Conservation (phyloP, 2,797 vertebrate genomes). For the Chaetophractus vellerosus region DNA sequence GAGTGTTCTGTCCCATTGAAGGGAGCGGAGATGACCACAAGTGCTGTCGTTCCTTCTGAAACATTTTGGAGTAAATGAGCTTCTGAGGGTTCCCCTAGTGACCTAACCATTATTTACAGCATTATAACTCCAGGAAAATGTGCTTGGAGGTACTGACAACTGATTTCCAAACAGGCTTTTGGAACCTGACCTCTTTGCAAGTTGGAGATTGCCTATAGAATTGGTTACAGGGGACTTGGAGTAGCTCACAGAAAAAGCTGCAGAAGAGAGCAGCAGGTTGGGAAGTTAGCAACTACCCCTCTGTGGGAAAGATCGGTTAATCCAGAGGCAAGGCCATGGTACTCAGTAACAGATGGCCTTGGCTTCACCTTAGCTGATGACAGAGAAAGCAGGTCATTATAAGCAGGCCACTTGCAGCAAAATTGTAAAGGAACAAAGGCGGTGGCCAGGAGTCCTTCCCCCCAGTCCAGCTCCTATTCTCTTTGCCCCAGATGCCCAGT, state of each 20-base stretch:
- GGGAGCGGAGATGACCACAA: neutral
- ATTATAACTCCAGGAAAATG: slow-evolving; percentile 13
- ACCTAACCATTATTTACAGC: neutral
- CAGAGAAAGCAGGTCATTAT: neutral
- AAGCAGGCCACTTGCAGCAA: neutral
- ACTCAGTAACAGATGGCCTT: neutral
- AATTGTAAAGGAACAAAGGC: neutral
- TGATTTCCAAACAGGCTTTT: slow-evolving; percentile 41
- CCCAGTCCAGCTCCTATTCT: neutral
- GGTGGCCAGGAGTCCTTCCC: neutral
- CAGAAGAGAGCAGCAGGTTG: neutral
- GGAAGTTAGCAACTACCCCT: neutral
- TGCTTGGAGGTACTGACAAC: neutral
- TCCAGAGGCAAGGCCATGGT: neutral
- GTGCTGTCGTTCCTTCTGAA: neutral
- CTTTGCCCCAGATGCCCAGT: neutral
- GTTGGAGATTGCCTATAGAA: neutral
- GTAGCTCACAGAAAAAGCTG: neutral
- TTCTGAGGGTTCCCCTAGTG: neutral
- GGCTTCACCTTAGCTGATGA: slow-evolving; percentile 27
- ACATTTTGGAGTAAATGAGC: neutral
- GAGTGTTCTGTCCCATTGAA: accelerated
- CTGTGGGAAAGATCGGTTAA: neutral
- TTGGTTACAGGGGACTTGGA: neutral
- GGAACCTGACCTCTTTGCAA: neutral